Percentiles rank a stretch among this genome's conserved stretches.
Evolutionary conservation across 37 sponge, comb jelly and placozoan species (phyloP).

Genomic region (Oopsacas minuta): DNA sequence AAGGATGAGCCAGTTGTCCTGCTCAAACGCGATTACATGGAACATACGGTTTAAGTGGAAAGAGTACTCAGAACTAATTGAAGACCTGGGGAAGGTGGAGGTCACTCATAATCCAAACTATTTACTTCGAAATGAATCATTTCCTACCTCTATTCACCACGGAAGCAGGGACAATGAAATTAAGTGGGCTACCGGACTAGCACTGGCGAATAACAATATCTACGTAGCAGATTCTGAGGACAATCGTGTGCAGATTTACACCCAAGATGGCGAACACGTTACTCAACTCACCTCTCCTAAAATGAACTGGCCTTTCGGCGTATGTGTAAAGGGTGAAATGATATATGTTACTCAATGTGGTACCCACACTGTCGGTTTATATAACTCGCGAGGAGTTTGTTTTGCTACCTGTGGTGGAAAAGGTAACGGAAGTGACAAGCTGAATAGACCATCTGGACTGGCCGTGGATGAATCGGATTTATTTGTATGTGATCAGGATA

Average conservation of each 20-base stretch:
- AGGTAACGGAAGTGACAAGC: not conserved
- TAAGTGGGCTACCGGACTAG: not conserved
- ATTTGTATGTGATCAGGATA: constrained; percentile 12
- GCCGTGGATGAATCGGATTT: not conserved
- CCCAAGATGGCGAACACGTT: not conserved
- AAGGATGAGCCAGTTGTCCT: not conserved
- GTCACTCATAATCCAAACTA: not conserved
- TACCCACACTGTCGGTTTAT: not conserved
- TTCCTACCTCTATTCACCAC: not conserved
- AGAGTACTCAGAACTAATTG: not conserved
- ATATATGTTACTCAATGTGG: not conserved
- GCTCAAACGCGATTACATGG: not conserved
- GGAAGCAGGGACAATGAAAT: not conserved
- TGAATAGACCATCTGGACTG: not conserved
- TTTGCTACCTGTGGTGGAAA: not conserved
- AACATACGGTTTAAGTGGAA: not conserved
- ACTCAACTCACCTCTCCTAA: not conserved
- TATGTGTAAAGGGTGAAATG: not conserved
- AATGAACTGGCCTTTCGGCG: not conserved
- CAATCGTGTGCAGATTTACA: not conserved
- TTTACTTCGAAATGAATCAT: not conserved
- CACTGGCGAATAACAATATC: not conserved
- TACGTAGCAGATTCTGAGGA: not conserved
- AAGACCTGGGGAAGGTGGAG: not conserved
- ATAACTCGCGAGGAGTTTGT: not conserved